phyloP scores from a whole-genome alignment of 2,113 vertebrate genomes.

The Ictalurus furcatus region DNA sequence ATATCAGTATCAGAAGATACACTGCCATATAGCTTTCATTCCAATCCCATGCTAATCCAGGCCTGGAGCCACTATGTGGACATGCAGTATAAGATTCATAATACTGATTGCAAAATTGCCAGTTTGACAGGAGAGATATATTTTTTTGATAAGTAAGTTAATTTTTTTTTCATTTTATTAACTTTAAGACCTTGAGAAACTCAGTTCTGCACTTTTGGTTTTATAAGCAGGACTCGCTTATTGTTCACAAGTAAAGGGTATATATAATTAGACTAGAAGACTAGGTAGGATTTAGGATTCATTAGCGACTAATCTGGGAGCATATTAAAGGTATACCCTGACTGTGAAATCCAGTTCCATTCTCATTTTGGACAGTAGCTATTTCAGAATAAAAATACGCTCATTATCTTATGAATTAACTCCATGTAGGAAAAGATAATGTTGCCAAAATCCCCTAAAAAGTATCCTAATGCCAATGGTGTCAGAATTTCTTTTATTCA shows the following conservation, averaged over 20 bases:
- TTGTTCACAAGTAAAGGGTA: not conserved
- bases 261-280: not conserved
- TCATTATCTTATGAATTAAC: not conserved
- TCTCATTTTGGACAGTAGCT: not conserved
- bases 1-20: not conserved
- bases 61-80: not conserved
- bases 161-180: not conserved
- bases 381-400: not conserved
- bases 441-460: not conserved
- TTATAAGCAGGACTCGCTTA: not conserved
- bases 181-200: not conserved
- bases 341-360: not conserved
- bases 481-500: not conserved
- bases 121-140: not conserved
- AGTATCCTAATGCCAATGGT: not conserved
- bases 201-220: not conserved
- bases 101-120: not conserved
- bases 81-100: not conserved
- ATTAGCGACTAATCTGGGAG: not conserved
- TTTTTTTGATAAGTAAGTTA: not conserved
- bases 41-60: not conserved
- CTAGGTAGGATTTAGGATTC: not conserved
- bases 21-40: not conserved
- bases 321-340: not conserved
- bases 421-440: not conserved